Evolutionary conservation across 2,888 invertebrate species (phyloP).

Genomic region (Choristoneura rosaceana): DNA sequence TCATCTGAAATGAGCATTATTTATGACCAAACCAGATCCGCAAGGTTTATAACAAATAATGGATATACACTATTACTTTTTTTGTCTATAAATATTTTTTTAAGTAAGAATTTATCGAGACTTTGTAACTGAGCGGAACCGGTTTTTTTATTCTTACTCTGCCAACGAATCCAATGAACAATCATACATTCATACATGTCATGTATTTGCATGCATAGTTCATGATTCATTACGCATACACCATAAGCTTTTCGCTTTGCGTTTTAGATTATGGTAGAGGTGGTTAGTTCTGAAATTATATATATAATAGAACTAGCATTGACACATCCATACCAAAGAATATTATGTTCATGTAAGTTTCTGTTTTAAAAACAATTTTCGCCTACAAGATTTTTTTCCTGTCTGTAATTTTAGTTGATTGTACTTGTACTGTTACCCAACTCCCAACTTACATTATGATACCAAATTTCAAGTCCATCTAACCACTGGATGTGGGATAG

Average conservation of each 20-base stretch:
- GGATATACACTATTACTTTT: not conserved
- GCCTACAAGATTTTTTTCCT: too few relatives aligned
- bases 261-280: constrained; percentile 40
- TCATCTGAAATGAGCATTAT: not conserved
- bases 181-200: constrained; percentile 31
- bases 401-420: too few relatives aligned
- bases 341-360: too few relatives aligned
- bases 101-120: not conserved
- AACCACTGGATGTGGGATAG: too few relatives aligned
- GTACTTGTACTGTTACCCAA: too few relatives aligned
- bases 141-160: constrained; percentile 24
- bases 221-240: constrained; percentile 23
- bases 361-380: too few relatives aligned
- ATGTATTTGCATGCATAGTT: constrained; percentile 22
- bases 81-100: too few relatives aligned
- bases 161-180: constrained; percentile 38
- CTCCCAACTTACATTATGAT: too few relatives aligned
- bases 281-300: not conserved
- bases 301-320: too few relatives aligned
- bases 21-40: not conserved
- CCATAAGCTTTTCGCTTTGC: constrained; percentile 43
- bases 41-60: not conserved
- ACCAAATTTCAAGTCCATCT: too few relatives aligned
- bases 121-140: not conserved
- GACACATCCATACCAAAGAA: too few relatives aligned